Conservation (phyloP, 2,113 vertebrate genomes). For the Cryptotis parvus region DNA sequence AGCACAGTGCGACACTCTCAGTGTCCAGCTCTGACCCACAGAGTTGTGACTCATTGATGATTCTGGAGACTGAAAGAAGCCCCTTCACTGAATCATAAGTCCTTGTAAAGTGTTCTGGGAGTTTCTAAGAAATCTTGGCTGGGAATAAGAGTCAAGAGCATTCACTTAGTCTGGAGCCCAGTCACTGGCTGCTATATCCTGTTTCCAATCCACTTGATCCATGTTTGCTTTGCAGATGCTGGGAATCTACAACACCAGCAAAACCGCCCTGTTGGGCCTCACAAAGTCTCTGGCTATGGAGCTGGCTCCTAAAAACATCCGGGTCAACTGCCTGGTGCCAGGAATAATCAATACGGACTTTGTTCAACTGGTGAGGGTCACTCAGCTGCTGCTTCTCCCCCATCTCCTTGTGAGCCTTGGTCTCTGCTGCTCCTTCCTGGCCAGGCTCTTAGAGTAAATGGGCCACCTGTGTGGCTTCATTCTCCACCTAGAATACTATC, state of each 20-base stretch:
- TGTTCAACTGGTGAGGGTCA: conserved; percentile 82
- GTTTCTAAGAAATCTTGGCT: no score
- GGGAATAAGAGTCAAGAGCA: no score
- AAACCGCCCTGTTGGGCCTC: conserved; percentile 91
- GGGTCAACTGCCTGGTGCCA: conserved; percentile 91
- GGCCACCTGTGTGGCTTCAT: no score
- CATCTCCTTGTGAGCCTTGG: no score
- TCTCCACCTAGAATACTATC: background rate
- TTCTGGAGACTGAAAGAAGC: background rate
- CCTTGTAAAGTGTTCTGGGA: background rate
- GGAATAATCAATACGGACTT: conserved; percentile 91
- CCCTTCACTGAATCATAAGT: background rate
- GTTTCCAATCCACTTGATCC: background rate
- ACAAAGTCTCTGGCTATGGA: conserved; percentile 88
- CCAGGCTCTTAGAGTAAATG: no score
- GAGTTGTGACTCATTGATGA: background rate
- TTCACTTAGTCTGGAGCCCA: background rate
- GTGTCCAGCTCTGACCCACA: background rate
- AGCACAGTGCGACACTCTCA: background rate
- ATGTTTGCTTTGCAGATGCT: conserved; percentile 79
- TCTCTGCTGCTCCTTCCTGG: background rate
- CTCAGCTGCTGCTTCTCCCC: no score
- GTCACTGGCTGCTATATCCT: background rate
- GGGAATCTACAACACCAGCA: conserved; percentile 91
- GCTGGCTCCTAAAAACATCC: conserved; percentile 87